A percentile compares a stretch with the other conserved stretches of the same genome.
These are phyloP conservation scores for Zoanthus sociatus DNA, from an alignment of 92 coral and sea anemone genomes.

Conservation along the genomic window DNA sequence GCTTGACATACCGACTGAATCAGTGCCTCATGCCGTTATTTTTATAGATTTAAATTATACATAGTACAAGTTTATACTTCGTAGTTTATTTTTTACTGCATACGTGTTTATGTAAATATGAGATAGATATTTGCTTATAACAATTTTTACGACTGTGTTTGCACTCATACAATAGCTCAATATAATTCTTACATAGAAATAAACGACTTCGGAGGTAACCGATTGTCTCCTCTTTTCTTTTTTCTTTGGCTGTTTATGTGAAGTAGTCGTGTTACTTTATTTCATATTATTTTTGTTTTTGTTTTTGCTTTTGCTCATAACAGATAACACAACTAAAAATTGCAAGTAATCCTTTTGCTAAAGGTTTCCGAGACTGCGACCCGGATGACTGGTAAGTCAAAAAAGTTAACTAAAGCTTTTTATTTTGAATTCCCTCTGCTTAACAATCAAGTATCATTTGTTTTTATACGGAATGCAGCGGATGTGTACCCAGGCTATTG, in stretches of 20 bases:
- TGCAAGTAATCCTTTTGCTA: slow-evolving; percentile 99
- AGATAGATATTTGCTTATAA: no score
- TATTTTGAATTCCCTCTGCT: not conserved
- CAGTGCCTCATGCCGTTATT: no score
- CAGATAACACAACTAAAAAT: slow-evolving; percentile 99
- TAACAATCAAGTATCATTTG: not conserved
- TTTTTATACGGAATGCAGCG: not conserved
- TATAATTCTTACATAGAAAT: no score
- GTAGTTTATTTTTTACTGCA: no score
- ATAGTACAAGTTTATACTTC: no score
- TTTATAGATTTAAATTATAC: no score
- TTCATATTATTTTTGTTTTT: not conserved
- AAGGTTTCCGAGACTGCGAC: slow-evolving; percentile 98
- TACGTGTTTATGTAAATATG: no score
- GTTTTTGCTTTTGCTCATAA: not conserved
- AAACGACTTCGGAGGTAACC: no score
- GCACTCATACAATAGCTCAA: no score
- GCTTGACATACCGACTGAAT: no score
- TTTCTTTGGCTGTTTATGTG: not conserved
- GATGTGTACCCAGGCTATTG: not conserved
- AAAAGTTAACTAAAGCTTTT: not conserved
- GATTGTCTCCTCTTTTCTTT: no score
- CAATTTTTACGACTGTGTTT: no score
- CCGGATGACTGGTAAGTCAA: slow-evolving; percentile 96
- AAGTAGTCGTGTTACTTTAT: not conserved